Percentiles rank a stretch among this genome's conserved stretches.
These are phyloP conservation scores for Tadarida brasiliensis DNA, from an alignment of 2,797 vertebrate species.

Conservation along the genomic window DNA sequence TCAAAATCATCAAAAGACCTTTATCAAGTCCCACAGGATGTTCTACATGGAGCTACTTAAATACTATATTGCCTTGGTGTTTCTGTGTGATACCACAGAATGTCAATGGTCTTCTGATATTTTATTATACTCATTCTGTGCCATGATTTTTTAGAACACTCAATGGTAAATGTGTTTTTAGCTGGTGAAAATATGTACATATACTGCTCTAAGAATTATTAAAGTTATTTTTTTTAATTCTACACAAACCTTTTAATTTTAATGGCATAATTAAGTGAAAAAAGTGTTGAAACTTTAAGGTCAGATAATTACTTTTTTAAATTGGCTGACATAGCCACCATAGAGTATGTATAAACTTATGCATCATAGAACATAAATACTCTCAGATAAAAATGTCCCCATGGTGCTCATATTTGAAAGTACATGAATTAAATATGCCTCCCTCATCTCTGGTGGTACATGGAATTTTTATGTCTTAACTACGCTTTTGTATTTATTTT, in stretches of 20 bases:
- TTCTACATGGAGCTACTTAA: neutral
- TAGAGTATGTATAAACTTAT: constrained; percentile 56
- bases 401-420: constrained; percentile 73
- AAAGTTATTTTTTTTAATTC: neutral
- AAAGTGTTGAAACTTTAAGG: constrained; percentile 46
- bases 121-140: neutral
- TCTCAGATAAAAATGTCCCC: constrained; percentile 69
- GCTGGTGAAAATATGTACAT: neutral
- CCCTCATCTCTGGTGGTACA: constrained; percentile 62
- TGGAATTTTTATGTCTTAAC: constrained; percentile 76
- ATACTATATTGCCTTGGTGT: neutral
- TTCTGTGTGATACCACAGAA: neutral
- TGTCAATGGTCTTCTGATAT: neutral
- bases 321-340: neutral
- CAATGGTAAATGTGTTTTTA: constrained; percentile 34
- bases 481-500: constrained; percentile 73
- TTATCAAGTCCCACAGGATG: neutral
- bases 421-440: constrained; percentile 76
- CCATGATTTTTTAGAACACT: neutral
- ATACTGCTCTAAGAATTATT: neutral
- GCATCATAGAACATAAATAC: constrained; percentile 61
- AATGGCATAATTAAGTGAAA: constrained; percentile 45
- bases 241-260: constrained; percentile 42
- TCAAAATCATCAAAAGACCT: neutral
- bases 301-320: constrained; percentile 61